These are phyloP conservation scores for Myocastor coypus DNA, from an alignment of 2,113 vertebrate species.

Conservation along the genomic window DNA sequence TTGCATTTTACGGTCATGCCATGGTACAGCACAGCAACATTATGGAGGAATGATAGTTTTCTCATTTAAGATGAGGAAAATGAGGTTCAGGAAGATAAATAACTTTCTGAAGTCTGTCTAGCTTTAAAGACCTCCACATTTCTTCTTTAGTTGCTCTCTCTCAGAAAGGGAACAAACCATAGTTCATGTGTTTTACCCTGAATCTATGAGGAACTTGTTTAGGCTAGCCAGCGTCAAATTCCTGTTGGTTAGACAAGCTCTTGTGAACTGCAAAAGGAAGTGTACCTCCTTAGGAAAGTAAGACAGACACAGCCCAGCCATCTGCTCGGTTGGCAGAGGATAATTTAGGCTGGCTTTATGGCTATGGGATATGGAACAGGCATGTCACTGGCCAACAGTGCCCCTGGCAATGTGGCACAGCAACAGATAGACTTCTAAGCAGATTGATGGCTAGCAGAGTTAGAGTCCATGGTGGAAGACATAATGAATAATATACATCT, in stretches of 20 bases:
- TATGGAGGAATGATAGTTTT: neutral
- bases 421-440: neutral
- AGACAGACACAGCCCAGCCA: slow-evolving; percentile 54
- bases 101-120: slow-evolving; percentile 32
- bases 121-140: slow-evolving; percentile 15
- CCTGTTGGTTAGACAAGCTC: slow-evolving; percentile 39
- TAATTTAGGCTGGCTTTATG: slow-evolving; percentile 30
- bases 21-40: neutral
- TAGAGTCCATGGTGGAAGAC: slow-evolving; percentile 14
- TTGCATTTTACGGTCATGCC: neutral
- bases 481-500: neutral
- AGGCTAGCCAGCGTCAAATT: slow-evolving; percentile 14
- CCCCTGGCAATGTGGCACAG: neutral
- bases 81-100: slow-evolving; percentile 5
- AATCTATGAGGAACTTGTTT: slow-evolving; percentile 14
- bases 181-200: slow-evolving; percentile 16
- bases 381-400: neutral
- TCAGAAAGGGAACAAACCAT: neutral
- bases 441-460: neutral
- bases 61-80: slow-evolving; percentile 55
- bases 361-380: slow-evolving; percentile 11
- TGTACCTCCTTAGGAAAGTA: slow-evolving; percentile 53
- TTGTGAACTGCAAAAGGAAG: slow-evolving; percentile 55
- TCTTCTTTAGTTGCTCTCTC: slow-evolving; percentile 7
- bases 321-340: slow-evolving; percentile 68